phyloP scores from a whole-genome alignment of 2,797 vertebrate species.

The Epinephelus coioides region DNA sequence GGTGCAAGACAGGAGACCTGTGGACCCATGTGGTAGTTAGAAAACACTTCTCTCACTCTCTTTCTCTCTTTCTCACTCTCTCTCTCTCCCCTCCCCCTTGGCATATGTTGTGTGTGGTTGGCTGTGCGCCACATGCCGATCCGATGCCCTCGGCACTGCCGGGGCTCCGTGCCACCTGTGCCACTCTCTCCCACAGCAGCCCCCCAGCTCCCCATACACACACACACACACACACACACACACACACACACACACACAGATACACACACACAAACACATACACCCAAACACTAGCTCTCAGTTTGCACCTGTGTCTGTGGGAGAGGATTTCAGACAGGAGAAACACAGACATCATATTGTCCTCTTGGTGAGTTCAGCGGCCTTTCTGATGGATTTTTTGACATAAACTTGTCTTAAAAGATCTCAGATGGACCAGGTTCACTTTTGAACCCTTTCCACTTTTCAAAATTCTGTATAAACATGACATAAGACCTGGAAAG shows the following conservation, averaged over 20 bases:
- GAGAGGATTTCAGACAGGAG: conserved; percentile 40
- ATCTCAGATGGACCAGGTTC: conserved; percentile 19
- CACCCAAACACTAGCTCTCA: conserved; percentile 55
- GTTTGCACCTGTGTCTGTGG: conserved; percentile 76
- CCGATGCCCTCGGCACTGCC: conserved; percentile 79
- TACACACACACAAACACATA: conserved; percentile 32
- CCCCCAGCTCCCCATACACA: conserved; percentile 43
- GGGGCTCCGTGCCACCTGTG: conserved; percentile 86
- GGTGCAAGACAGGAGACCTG: conserved; percentile 78
- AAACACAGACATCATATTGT: conserved; percentile 62
- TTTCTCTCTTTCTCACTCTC: conserved; percentile 29
- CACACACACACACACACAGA: conserved; percentile 23
- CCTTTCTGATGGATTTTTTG: conserved; percentile 47
- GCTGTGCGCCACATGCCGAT: conserved; percentile 86
- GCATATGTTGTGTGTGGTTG: conserved; percentile 87
- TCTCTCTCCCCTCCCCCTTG: conserved; percentile 61
- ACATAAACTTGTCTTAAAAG: conserved; percentile 38
- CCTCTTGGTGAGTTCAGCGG: conserved; percentile 57
- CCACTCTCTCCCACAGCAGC: conserved; percentile 78
- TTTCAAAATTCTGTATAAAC: conserved; percentile 7
- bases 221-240: conserved; percentile 28
- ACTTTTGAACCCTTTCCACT: conserved; percentile 1
- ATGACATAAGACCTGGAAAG: neutral
- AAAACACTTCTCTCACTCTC: conserved; percentile 54
- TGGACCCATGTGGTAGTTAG: conserved; percentile 77